Conservation (phyloP, 2,888 invertebrate genomes). For the Cynaeus angustus region DNA sequence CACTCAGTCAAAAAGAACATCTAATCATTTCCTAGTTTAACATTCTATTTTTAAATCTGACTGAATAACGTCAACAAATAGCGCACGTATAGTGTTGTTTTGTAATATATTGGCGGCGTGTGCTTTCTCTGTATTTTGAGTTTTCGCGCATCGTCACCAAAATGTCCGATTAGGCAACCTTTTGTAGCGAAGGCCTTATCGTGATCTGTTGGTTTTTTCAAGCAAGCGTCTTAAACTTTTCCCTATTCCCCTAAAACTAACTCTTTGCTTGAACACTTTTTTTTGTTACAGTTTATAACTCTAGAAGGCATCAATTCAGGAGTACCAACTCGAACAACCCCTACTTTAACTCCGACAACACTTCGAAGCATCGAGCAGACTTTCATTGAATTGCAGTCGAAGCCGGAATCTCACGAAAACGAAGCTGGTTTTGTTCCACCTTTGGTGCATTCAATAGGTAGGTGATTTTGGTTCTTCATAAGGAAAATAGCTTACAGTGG, state of each 20-base stretch:
- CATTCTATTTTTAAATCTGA: slow-evolving; percentile 58
- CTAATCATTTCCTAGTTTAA: slow-evolving; percentile 55
- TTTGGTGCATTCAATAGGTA: slow-evolving; percentile 72
- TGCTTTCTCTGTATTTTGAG: slow-evolving; percentile 30
- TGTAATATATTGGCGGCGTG: slow-evolving; percentile 41
- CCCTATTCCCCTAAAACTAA: too few species aligned
- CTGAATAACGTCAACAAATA: slow-evolving; percentile 52
- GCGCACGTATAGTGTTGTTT: slow-evolving; percentile 40
- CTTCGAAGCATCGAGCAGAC: slow-evolving; percentile 94
- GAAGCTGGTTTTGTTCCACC: slow-evolving; percentile 97
- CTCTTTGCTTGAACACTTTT: slow-evolving; percentile 51
- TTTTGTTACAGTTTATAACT: slow-evolving; percentile 83
- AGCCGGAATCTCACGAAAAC: slow-evolving; percentile 82
- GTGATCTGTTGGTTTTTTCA: too few species aligned
- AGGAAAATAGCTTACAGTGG: slow-evolving; percentile 9
- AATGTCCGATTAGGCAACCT: neutral
- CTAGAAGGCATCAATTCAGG: slow-evolving; percentile 91
- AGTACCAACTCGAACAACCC: slow-evolving; percentile 93
- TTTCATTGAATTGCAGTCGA: slow-evolving; percentile 88
- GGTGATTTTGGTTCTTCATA: slow-evolving; percentile 44
- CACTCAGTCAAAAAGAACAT: slow-evolving; percentile 14
- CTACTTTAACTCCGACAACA: slow-evolving; percentile 95
- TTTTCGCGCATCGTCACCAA: slow-evolving; percentile 8
- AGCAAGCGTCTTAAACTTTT: too few species aligned
- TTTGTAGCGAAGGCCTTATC: too few species aligned